A percentile compares a stretch with the other conserved stretches of the same genome.
Evolutionary conservation across 2,113 vertebrate genomes (phyloP).

Genomic region (Rissa tridactyla): DNA sequence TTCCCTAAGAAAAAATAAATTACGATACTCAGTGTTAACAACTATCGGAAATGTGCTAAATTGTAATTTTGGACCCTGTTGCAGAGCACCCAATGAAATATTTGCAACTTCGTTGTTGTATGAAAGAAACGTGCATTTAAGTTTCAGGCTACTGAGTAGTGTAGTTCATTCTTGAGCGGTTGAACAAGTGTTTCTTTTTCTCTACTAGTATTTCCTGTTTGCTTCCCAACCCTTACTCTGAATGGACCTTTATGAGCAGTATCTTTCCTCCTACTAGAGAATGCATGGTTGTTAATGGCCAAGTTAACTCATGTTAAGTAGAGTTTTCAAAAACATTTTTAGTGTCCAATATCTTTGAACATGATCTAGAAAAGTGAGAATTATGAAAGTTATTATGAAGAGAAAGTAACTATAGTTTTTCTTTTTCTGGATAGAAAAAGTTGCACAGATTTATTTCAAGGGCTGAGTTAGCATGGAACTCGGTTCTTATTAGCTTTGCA

Average conservation of each 20-base stretch:
- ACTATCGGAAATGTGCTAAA: not conserved
- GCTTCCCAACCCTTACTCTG: not conserved
- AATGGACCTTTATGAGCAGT: not conserved
- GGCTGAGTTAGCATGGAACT: not conserved
- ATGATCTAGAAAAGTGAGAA: not conserved
- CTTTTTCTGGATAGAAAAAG: not conserved
- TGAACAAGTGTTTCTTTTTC: not conserved
- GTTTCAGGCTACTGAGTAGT: not conserved
- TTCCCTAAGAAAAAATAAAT: not conserved
- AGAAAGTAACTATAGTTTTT: not conserved
- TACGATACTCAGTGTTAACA: not conserved
- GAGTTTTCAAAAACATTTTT: not conserved
- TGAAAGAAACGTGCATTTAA: not conserved
- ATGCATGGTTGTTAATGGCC: not conserved
- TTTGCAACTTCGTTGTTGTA: not conserved
- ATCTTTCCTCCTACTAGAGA: not conserved
- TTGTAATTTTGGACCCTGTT: not conserved
- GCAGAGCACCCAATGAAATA: not conserved
- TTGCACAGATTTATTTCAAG: not conserved
- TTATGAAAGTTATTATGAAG: not conserved
- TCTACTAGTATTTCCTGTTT: not conserved
- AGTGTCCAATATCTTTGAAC: not conserved
- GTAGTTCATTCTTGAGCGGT: not conserved
- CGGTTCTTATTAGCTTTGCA: not conserved
- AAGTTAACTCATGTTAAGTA: not conserved